These are phyloP conservation scores for Tortrix viridana DNA, from an alignment of 2,888 invertebrate species.

Conservation along the genomic window DNA sequence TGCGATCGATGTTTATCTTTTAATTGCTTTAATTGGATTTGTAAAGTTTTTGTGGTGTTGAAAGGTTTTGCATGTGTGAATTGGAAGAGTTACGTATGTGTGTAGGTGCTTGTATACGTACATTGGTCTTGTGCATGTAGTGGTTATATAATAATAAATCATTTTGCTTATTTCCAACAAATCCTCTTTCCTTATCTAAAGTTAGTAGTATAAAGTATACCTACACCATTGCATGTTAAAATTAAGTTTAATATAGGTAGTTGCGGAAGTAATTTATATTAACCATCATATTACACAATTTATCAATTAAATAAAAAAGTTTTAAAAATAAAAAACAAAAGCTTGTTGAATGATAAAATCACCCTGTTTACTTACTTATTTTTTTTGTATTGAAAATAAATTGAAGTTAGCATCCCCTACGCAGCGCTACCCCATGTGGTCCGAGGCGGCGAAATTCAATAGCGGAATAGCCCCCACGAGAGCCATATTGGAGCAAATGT, in stretches of 20 bases:
- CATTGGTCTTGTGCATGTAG: too few relatives aligned
- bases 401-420: conserved; percentile 16
- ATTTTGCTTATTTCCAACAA: too few relatives aligned
- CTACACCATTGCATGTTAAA: too few relatives aligned
- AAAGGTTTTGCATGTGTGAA: conserved; percentile 10
- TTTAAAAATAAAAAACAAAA: neutral
- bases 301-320: too few relatives aligned
- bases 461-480: conserved; percentile 18
- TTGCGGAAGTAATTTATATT: too few relatives aligned
- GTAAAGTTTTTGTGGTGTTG: conserved; percentile 1
- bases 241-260: too few relatives aligned
- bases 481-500: conserved; percentile 1
- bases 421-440: conserved; percentile 14
- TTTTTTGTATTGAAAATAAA: conserved; percentile 7
- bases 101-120: too few relatives aligned
- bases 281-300: too few relatives aligned
- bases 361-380: neutral
- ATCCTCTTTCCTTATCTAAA: too few relatives aligned
- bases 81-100: neutral
- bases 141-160: too few relatives aligned
- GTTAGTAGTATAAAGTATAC: too few relatives aligned
- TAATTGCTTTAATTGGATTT: conserved; percentile 26
- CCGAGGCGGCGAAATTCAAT: conserved; percentile 17
- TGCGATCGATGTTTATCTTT: conserved; percentile 31
- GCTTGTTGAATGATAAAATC: neutral